Evolutionary conservation across 2,113 vertebrate species (phyloP), one percentile per base, ranked within the genome.

Genomic region (Oryzias curvinotus): DNA sequence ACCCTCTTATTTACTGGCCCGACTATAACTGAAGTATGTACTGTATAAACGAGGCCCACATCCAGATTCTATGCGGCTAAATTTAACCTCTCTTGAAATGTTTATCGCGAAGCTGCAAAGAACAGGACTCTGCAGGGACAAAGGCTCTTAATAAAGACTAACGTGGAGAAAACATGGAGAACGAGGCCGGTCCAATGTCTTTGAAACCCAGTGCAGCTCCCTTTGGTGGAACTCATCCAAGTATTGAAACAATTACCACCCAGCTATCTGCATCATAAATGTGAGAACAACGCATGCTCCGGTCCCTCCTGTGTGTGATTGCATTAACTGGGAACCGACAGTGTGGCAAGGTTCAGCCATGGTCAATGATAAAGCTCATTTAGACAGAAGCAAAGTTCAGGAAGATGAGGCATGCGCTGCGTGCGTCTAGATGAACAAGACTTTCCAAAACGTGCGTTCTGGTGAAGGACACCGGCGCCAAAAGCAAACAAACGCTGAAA

Each of bases 291-390:
- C 60, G 78, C 68, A 71, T 52, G 52, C 52, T 52, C 49, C 30
- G 44, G 71, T 45, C 54, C 51, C 53, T 69, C 44, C 30, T 57
- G 72, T 56, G 52, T 59, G 67, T 43, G 28, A 25, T 70, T 62
- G 58, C 56, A 49, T 47, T 57, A 61, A 67, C 77, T 51, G 50
- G 69, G 30, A 83, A 73, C 75, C 57, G 44, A 7, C 23, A 47
- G 17, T 56, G 85, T 85, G 73, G 72, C 85, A 90, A 92, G 88
- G 90, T 91, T 89, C 88, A 91, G 65, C 69, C 49, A 59, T 62
- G 56, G 85, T 84, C 79, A 88, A 87, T 87, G 85, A 91, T 90
- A 89, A 89, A 91, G 87, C 87, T 62, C 72, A 71, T 80, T 82
- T 52, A 66, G 66, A 65, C 52, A 30, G 81, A 88, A 82, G 77